Base-by-base conservation (phyloP, 2,797 vertebrate species). In the Gymnothorax javanicus region DNA sequence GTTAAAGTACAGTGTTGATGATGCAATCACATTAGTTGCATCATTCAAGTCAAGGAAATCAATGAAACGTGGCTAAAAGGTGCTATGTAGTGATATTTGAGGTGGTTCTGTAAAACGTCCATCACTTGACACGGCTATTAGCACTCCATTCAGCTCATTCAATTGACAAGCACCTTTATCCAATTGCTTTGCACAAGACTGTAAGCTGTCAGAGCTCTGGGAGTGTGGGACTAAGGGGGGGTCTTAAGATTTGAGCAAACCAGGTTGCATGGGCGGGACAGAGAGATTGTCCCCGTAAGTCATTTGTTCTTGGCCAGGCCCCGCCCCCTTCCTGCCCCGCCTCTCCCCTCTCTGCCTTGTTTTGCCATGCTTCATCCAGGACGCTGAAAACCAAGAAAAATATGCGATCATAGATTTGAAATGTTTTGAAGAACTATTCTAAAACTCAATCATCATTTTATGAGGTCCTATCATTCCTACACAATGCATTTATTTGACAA, bases 201-300 rank as follows among this genome's bases (percentile, higher is more conserved):
- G 33, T 94, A 95, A 95, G 95, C 95, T 96, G 95, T 95, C 91
- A 93, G 93, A 91, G 91, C 93, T 91, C 91, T 54, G 59, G 83
- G 83, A 23, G 62, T 12, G n/a, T n/a, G n/a, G n/a, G n/a, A n/a
- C n/a, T n/a, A n/a, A n/a, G 58, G 82, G 89, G 23, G 33, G 83
- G 52, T 25, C 57, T 33, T 23, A 23, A 23, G 77, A 69, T n/a
- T 91, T 88, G 87, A n/a, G 89, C 90, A 0, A 93, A 93, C 93
- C 91, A 93, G 93, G 92, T 91, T 93, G 94, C 94, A 95, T n/a
- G 93, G 90, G 90, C 91, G 91, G 94, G 89, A 92, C 90, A 88
- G 83, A 23, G 89, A 92, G 86, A 92, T 91, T 59, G 20, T 27
- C n/a, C 23, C n/a, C 7, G 27, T 13, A 71, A 9, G n/a, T 69